Conservation (phyloP, 1,140 invertebrate species). For the Chironomus striatipennis region DNA sequence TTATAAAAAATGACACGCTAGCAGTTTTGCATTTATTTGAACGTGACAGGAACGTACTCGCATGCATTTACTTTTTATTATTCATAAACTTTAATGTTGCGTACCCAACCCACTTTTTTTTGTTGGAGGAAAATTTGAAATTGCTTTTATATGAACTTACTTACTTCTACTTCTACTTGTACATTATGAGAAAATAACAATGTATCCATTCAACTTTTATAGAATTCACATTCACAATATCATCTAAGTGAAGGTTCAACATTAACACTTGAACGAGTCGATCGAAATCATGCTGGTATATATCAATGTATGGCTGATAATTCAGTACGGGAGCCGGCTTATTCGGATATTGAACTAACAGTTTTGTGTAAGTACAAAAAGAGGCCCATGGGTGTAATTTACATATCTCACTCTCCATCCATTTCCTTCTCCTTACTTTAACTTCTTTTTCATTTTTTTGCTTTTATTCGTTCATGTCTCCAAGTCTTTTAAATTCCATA, state of each 20-base stretch:
- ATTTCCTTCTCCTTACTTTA: neutral
- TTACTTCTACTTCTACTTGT: too few species aligned
- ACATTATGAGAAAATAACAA: too few species aligned
- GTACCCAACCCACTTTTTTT: too few species aligned
- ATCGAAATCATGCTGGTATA: constrained; percentile 51
- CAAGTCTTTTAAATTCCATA: neutral
- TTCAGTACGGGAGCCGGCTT: constrained; percentile 52
- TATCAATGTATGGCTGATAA: constrained; percentile 58
- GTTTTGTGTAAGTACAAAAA: constrained; percentile 45
- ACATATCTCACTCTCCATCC: neutral
- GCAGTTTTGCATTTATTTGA: neutral
- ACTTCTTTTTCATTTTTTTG: neutral
- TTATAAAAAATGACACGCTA: constrained; percentile 11
- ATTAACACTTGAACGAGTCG: constrained; percentile 48
- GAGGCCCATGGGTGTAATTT: neutral
- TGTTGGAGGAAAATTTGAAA: too few species aligned
- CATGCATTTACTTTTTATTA: neutral
- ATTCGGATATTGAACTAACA: constrained; percentile 48
- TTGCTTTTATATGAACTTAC: too few species aligned
- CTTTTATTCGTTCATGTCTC: neutral
- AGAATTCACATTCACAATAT: constrained; percentile 21
- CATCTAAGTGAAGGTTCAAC: constrained; percentile 44
- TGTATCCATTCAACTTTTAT: neutral
- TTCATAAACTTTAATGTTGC: constrained; percentile 22
- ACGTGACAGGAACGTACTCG: neutral